Conservation (phyloP, 53 echinoderm and acorn worm species). For the Patiria pectinifera region DNA sequence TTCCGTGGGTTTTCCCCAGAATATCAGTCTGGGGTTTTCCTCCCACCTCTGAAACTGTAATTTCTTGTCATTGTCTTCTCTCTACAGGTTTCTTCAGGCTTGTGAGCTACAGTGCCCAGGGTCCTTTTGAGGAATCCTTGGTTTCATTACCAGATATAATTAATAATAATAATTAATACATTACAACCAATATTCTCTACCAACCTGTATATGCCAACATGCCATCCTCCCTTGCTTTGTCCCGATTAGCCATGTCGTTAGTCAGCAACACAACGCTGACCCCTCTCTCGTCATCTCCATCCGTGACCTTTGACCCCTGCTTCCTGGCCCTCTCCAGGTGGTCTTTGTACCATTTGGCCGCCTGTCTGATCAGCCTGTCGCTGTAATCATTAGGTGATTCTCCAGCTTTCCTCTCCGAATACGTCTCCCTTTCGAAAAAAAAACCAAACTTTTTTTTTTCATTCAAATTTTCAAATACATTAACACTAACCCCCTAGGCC, state of each 20-base stretch:
- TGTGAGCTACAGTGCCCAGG: too few species aligned
- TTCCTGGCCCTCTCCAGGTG: constrained; percentile 61
- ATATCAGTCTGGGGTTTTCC: too few species aligned
- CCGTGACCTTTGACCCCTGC: constrained; percentile 27
- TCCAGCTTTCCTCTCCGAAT: constrained; percentile 77
- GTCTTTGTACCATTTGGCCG: constrained; percentile 79
- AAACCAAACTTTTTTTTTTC: background rate
- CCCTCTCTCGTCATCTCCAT: background rate
- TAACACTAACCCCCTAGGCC: too few species aligned
- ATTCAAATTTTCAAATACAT: background rate
- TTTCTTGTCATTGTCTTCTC: too few species aligned
- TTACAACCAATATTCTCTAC: background rate
- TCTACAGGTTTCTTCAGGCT: too few species aligned
- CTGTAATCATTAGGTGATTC: constrained; percentile 94
- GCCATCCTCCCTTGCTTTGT: constrained; percentile 87
- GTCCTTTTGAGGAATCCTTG: too few species aligned
- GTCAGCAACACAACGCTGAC: constrained; percentile 85
- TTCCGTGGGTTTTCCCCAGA: too few species aligned
- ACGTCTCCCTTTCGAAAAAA: constrained; percentile 80
- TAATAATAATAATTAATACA: too few species aligned
- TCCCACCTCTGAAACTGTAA: too few species aligned
- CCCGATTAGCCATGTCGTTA: constrained; percentile 84
- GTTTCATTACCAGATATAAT: too few species aligned
- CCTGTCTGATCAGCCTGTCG: constrained; percentile 83
- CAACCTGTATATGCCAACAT: constrained; percentile 88